These are phyloP conservation scores for Chaenocephalus aceratus DNA, from an alignment of 2,113 vertebrate genomes.

Conservation along the genomic window DNA sequence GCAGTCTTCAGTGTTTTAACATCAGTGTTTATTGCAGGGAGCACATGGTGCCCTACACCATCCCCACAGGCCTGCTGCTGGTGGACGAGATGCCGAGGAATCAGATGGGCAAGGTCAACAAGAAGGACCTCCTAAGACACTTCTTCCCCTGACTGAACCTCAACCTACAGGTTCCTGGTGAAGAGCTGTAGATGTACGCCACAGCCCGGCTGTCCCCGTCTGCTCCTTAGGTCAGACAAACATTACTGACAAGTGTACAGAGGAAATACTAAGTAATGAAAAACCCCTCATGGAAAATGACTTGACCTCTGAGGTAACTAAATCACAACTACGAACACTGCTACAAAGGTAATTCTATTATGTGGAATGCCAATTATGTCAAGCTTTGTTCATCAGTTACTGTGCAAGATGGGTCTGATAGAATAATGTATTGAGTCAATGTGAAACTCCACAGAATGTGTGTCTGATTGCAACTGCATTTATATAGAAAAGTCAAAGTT, in stretches of 20 bases:
- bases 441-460: not conserved
- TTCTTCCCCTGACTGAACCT: conserved; percentile 81
- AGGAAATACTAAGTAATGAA: not conserved
- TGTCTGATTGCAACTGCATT: not conserved
- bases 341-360: not conserved
- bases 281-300: conserved; percentile 10
- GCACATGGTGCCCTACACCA: conserved; percentile 86
- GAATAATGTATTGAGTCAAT: not conserved
- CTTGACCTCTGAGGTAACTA: conserved; percentile 12
- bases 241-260: not conserved
- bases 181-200: conserved; percentile 1
- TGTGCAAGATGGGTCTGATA: not conserved
- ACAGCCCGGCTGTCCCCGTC: not conserved
- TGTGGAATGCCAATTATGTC: not conserved
- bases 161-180: conserved; percentile 14
- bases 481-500: not conserved
- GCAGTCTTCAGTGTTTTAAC: conserved; percentile 43
- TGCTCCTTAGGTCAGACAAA: conserved; percentile 2
- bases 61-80: conserved; percentile 90
- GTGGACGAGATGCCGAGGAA: conserved; percentile 93
- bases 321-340: conserved; percentile 18
- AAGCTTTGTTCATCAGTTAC: not conserved
- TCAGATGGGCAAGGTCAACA: conserved; percentile 98
- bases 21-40: conserved; percentile 82
- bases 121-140: conserved; percentile 89